A percentile compares a stretch with the other conserved stretches of the same genome.
Evolutionary conservation across 2,888 invertebrate species (phyloP).

Genomic region (Metallyticus violacea): DNA sequence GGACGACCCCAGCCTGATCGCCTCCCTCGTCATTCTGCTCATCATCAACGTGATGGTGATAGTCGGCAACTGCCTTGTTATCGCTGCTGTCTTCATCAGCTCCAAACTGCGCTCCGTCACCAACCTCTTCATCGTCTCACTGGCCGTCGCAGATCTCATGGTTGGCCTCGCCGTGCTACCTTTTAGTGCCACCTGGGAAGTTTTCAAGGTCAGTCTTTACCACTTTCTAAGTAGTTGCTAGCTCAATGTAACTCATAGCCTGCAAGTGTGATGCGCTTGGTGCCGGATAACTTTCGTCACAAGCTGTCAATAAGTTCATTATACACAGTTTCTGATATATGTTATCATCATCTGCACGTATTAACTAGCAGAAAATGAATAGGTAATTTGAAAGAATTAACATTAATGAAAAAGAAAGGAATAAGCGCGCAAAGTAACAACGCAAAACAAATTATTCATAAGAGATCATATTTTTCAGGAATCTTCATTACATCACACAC

Average conservation of each 20-base stretch:
- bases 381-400: no score
- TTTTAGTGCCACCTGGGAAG: conserved; percentile 93
- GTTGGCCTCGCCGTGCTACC: conserved; percentile 95
- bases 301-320: no score
- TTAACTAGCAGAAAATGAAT: no score
- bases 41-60: conserved; percentile 87
- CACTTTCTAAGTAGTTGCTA: background rate
- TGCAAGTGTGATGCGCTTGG: no score
- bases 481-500: no score
- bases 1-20: conserved; percentile 74
- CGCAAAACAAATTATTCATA: no score
- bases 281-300: no score
- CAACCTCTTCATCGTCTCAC: conserved; percentile 93
- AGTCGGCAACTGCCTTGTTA: conserved; percentile 87
- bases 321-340: no score
- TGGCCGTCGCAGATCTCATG: conserved; percentile 92
- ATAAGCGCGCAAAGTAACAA: no score
- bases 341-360: no score
- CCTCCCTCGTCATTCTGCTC: conserved; percentile 72
- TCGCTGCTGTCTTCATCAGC: conserved; percentile 86
- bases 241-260: background rate
- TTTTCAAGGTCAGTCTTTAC: conserved; percentile 70
- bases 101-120: conserved; percentile 92
- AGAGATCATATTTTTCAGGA: no score
- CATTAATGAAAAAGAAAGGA: no score